Evolutionary conservation across 2,888 invertebrate genomes (phyloP).

Genomic region (Colletes collaris): DNA sequence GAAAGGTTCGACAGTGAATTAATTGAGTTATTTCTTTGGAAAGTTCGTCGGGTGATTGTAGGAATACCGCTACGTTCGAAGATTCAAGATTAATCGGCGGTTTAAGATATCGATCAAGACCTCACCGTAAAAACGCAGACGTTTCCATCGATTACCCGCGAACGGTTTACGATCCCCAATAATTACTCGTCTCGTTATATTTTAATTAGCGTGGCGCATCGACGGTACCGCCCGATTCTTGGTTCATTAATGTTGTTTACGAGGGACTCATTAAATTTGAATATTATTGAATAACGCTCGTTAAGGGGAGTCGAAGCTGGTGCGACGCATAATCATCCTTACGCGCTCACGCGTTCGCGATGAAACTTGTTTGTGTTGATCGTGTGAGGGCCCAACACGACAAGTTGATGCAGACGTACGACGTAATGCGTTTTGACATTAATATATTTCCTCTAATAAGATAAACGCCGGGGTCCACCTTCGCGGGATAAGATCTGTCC

Average conservation of each 20-base stretch:
- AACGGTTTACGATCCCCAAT: conserved; percentile 75
- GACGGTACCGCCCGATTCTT: conserved; percentile 67
- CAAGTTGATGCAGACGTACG: conserved; percentile 75
- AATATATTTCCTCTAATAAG: conserved; percentile 73
- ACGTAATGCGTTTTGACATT: conserved; percentile 72
- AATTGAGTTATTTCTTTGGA: too few species aligned
- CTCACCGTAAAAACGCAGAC: conserved; percentile 33
- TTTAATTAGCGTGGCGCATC: conserved; percentile 77
- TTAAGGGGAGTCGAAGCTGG: conserved; percentile 67
- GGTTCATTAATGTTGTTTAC: conserved; percentile 79
- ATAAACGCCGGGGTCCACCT: conserved; percentile 60
- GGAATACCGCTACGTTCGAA: conserved; percentile 4
- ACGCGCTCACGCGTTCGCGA: conserved; percentile 42
- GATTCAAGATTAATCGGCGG: conserved; percentile 30
- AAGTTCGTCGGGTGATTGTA: too few species aligned
- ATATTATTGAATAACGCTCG: conserved; percentile 79
- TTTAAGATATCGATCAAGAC: conserved; percentile 41
- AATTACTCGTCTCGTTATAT: conserved; percentile 81
- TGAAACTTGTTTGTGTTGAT: conserved; percentile 6
- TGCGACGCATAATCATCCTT: conserved; percentile 62
- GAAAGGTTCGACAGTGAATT: too few species aligned
- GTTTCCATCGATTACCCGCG: conserved; percentile 48
- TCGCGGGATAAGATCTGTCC: conserved; percentile 21
- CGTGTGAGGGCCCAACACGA: conserved; percentile 46
- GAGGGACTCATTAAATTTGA: conserved; percentile 78